These are phyloP conservation scores for Mormyrus hasselquistii DNA, from an alignment of 2,797 vertebrate species.

Conservation along the genomic window DNA sequence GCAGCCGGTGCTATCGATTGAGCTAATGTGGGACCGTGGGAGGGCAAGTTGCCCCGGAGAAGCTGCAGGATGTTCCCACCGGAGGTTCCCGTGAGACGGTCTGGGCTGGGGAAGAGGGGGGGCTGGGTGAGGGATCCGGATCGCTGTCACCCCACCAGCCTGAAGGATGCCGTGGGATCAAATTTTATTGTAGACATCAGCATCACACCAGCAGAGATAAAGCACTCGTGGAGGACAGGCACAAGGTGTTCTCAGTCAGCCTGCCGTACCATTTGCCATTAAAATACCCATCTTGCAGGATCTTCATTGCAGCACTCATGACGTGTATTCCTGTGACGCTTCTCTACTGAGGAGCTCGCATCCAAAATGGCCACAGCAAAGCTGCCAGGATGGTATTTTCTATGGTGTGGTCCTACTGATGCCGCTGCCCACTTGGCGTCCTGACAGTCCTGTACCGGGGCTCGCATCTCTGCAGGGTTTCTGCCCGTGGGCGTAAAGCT, in stretches of 20 bases:
- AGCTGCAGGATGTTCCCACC: slow-evolving; percentile 24
- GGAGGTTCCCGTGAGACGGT: slow-evolving; percentile 26
- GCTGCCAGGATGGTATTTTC: not conserved
- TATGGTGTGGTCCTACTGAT: not conserved
- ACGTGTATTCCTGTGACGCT: not conserved
- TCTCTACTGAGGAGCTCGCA: not conserved
- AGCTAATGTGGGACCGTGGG: slow-evolving; percentile 71
- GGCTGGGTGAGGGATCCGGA: slow-evolving; percentile 20
- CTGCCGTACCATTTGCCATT: not conserved
- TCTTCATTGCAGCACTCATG: not conserved
- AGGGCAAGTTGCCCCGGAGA: slow-evolving; percentile 25
- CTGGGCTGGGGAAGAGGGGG: slow-evolving; percentile 43
- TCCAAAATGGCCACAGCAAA: not conserved
- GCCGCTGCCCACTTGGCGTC: not conserved
- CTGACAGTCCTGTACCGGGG: not conserved
- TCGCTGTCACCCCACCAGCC: slow-evolving; percentile 46
- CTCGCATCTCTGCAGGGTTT: not conserved
- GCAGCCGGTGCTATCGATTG: slow-evolving; percentile 75
- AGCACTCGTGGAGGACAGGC: slow-evolving; percentile 11
- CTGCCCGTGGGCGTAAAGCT: not conserved
- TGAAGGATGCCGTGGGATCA: slow-evolving; percentile 70
- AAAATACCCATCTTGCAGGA: not conserved
- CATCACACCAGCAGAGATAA: slow-evolving; percentile 64
- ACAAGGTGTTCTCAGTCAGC: slow-evolving; percentile 25
- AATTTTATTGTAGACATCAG: slow-evolving; percentile 68